A percentile compares a stretch with the other conserved stretches of the same genome.
These are phyloP conservation scores for Enteromius radiatus DNA, from an alignment of 2,797 vertebrate species.

Conservation along the genomic window DNA sequence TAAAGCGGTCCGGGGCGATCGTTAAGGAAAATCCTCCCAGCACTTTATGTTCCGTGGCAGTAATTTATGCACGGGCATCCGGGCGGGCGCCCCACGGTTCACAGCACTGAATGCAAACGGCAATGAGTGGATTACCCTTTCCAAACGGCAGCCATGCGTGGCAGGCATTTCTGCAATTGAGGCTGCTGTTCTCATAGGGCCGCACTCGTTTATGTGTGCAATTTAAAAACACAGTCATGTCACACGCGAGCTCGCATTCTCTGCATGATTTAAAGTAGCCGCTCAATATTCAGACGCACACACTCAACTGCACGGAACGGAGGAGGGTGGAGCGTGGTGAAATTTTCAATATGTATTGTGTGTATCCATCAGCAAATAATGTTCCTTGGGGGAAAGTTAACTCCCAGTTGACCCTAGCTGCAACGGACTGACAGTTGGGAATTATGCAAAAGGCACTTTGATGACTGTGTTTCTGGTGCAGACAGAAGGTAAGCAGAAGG, in stretches of 20 bases:
- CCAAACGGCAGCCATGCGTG: slow-evolving; percentile 78
- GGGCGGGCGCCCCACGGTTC: slow-evolving; percentile 77
- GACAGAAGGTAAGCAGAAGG: slow-evolving; percentile 47
- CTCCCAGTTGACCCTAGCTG: slow-evolving; percentile 58
- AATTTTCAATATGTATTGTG: slow-evolving; percentile 59
- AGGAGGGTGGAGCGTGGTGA: slow-evolving; percentile 49
- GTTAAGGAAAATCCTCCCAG: slow-evolving; percentile 82
- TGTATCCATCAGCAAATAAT: slow-evolving; percentile 55
- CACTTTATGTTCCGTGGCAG: slow-evolving; percentile 81
- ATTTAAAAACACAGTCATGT: slow-evolving; percentile 50
- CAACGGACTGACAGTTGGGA: slow-evolving; percentile 62
- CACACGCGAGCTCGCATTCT: slow-evolving; percentile 29
- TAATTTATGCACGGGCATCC: slow-evolving; percentile 83
- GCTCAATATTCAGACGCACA: slow-evolving; percentile 48
- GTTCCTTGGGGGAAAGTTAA: slow-evolving; percentile 58
- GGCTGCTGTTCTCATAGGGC: slow-evolving; percentile 70
- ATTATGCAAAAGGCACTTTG: slow-evolving; percentile 47
- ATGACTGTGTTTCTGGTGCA: slow-evolving; percentile 51
- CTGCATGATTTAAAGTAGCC: slow-evolving; percentile 68
- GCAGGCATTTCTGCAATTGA: slow-evolving; percentile 76
- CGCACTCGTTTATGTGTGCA: slow-evolving; percentile 73
- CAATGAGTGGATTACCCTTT: slow-evolving; percentile 83
- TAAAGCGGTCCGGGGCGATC: slow-evolving; percentile 78
- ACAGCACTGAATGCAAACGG: slow-evolving; percentile 77
- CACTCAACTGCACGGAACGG: neutral